phyloP scores from a whole-genome alignment of 2,888 invertebrate species.

The Tetropium fuscum region DNA sequence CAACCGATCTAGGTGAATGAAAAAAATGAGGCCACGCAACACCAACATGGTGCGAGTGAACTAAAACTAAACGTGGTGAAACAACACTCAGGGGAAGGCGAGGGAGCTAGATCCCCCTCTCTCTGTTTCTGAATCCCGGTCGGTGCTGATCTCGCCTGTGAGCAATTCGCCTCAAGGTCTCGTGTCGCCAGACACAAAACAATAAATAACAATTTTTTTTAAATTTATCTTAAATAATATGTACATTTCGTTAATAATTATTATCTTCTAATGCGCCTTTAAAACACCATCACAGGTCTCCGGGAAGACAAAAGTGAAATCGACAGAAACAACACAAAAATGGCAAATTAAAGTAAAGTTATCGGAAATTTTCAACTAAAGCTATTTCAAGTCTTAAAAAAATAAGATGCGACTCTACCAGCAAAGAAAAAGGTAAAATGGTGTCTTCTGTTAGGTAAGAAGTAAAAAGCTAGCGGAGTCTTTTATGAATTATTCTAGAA shows the following conservation, averaged over 20 bases:
- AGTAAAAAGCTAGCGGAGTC: slow-evolving; percentile 53
- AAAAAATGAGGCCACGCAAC: slow-evolving; percentile 43
- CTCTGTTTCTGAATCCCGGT: slow-evolving; percentile 42
- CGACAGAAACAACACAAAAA: slow-evolving; percentile 24
- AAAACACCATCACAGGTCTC: slow-evolving; percentile 61
- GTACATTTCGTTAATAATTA: slow-evolving; percentile 46
- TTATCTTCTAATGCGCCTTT: slow-evolving; percentile 49
- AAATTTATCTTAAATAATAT: slow-evolving; percentile 45
- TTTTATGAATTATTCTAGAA: slow-evolving; percentile 50
- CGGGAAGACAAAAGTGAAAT: slow-evolving; percentile 50
- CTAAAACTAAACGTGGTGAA: slow-evolving; percentile 46
- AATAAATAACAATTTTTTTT: slow-evolving; percentile 36
- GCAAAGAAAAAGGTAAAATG: slow-evolving; percentile 35
- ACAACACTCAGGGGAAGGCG: slow-evolving; percentile 59
- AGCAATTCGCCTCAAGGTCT: slow-evolving; percentile 21
- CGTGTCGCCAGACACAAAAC: slow-evolving; percentile 8
- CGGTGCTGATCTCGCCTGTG: slow-evolving; percentile 56
- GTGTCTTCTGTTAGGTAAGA: slow-evolving; percentile 44
- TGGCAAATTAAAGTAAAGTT: slow-evolving; percentile 38
- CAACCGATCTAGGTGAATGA: slow-evolving; percentile 48
- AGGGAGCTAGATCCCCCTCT: slow-evolving; percentile 59
- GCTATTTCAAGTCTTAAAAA: slow-evolving; percentile 42
- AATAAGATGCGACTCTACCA: slow-evolving; percentile 47
- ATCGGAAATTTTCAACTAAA: slow-evolving; percentile 29
- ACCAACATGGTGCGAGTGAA: slow-evolving; percentile 44